These are phyloP conservation scores for Drosophila lutescens DNA, from an alignment of 2,888 invertebrate species.

Conservation along the genomic window DNA sequence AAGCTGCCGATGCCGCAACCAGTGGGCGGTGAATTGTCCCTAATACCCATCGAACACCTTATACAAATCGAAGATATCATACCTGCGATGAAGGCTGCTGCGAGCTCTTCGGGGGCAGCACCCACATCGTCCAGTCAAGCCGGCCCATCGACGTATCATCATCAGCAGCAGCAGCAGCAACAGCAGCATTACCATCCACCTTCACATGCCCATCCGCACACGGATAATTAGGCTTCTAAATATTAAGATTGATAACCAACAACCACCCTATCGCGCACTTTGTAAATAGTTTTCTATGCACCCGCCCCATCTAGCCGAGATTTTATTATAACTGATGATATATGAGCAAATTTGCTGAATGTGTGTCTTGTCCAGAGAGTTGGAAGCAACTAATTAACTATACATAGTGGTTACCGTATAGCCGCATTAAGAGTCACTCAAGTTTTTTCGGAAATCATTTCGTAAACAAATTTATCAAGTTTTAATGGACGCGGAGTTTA, in stretches of 20 bases:
- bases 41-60: conserved; percentile 93
- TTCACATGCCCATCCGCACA: conserved; percentile 44
- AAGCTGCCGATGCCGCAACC: conserved; percentile 85
- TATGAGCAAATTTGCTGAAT: conserved; percentile 77
- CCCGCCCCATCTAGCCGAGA: conserved; percentile 50
- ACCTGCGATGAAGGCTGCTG: conserved; percentile 76
- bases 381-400: conserved; percentile 64
- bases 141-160: conserved; percentile 56
- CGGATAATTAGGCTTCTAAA: conserved; percentile 63
- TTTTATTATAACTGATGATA: conserved; percentile 62
- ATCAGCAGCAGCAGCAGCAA: conserved; percentile 25
- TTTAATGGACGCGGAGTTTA: conserved; percentile 1
- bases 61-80: conserved; percentile 89
- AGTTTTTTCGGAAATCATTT: conserved; percentile 11
- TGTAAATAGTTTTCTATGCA: conserved; percentile 76
- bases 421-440: conserved; percentile 21
- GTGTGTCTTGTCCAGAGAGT: conserved; percentile 77
- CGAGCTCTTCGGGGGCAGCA: conserved; percentile 50
- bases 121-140: conserved; percentile 54
- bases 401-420: conserved; percentile 31
- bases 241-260: conserved; percentile 4
- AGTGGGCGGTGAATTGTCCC: conserved; percentile 91
- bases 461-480: conserved; percentile 14
- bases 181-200: conserved; percentile 43
- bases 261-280: conserved; percentile 46